Base-by-base conservation (phyloP, 1,140 invertebrate genomes). In the Drosophila dunni region DNA sequence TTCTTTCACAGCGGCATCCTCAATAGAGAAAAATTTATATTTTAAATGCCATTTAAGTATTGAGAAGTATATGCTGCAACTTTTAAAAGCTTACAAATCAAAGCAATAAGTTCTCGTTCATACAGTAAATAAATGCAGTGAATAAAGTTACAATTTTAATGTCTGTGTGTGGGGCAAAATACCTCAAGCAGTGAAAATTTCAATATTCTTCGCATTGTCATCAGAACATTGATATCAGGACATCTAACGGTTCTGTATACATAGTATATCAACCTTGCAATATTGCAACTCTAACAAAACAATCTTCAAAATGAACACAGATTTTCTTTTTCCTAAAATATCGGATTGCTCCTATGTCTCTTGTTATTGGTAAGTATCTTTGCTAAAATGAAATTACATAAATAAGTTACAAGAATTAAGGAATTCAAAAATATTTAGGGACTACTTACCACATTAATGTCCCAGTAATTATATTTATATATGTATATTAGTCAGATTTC, bases 261-360 rank as follows among this genome's bases (percentile, higher is more conserved):
- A 48, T 7, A 51, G 24, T n/a, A 29, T 17, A 11, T 29, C 13
- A 20, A 56, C 38, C 9, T 11, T 11, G 10, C 5, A 36, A 20
- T 56, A 13, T 10, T 1, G 17, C 51, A 10, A 36, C 34, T 17
- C 50, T 38, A 63, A 51, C 42, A 57, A 24, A 57, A 24, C 13
- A 20, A 46, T 17, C 65, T 69, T 63, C 73, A 82, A 86, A 69
- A 92, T 92, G 91, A 81, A 79, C 58, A 91, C 91, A 71, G 91
- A 92, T 58, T 83, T 92, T 72, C 63, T 92, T 45, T 95, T 95
- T 93, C 93, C 94, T 24, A 95, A 95, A 93, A 93, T 94, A 88
- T 90, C 93, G 56, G 95, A 95, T 70, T 95, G 95, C 92, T 95
- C 94, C 76, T 95, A 95, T 92, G 95, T 95, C 57, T 95, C 95